These are phyloP conservation scores for Nesospiza acunhae DNA, from an alignment of 2,113 vertebrate species.

Conservation along the genomic window DNA sequence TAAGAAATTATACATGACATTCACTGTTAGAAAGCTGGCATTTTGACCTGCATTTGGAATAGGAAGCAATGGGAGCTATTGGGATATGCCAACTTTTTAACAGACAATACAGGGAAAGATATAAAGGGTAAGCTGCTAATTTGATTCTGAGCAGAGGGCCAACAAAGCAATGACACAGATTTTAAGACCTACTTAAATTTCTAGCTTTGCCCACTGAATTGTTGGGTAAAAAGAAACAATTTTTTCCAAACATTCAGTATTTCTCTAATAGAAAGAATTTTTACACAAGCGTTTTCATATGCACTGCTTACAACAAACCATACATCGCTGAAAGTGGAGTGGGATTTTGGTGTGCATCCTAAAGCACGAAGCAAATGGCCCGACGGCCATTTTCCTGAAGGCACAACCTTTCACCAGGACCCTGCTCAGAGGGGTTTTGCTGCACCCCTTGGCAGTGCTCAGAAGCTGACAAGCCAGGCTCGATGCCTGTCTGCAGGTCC, in stretches of 20 bases:
- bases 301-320: neutral
- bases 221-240: neutral
- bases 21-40: neutral
- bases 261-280: neutral
- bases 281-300: neutral
- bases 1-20: neutral
- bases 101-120: neutral
- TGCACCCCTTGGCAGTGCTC: neutral
- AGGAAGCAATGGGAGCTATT: neutral
- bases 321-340: accelerated
- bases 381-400: neutral
- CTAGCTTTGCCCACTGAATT: neutral
- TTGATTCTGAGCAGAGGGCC: neutral
- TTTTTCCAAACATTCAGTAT: neutral
- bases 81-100: neutral
- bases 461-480: neutral
- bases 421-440: neutral
- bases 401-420: neutral
- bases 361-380: neutral
- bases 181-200: neutral
- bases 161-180: neutral
- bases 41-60: neutral
- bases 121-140: neutral
- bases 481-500: neutral
- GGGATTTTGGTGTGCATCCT: neutral